Base-by-base conservation (phyloP, 2,888 invertebrate species). In the Scaeva pyrastri region DNA sequence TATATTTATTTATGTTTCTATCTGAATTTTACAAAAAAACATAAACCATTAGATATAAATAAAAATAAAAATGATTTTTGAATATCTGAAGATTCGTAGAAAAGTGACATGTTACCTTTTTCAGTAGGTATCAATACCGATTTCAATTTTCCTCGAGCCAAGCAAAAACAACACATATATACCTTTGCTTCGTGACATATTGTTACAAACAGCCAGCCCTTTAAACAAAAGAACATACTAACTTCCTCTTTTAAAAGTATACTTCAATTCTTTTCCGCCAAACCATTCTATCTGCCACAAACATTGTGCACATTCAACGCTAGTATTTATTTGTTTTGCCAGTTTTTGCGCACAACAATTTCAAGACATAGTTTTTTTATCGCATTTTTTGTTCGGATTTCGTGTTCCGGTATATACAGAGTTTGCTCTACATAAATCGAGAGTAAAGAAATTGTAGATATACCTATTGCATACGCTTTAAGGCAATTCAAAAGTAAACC, bases 401-500 rank as follows among this genome's bases (percentile, higher is more conserved):
- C 41, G 21, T 41, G 39, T 41, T 60, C 21, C 58, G 6, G 58
- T 60, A 4, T 43, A 60, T 21, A 50, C 55, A 75, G 62, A 70
- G 70, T 56, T 74, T 66, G 70, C 64, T 71, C 50, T n/a, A 56
- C n/a, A 72, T 64, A 77, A 71, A 77, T 45, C 50, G 45, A 48
- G 70, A 81, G 56, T 66, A 64, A 64, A 76, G 71, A 62, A 50
- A 14, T 2, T 3, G 14, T 0, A 43, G 31, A 11, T 31, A 36
- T 21, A 60, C 14, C 52, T 72, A 77, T 68, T 82, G 72, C 73
- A 77, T 52, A 77, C 68, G 77, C 77, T 82, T 68, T 16, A 50
- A 82, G 81, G 68, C 66, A 77, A 77, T 73, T 60, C 19, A 77
- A 81, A 77, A 75, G 70, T 64, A 75, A 70, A 83, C 43, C 55